phyloP scores from a whole-genome alignment of 2,888 invertebrate genomes.

The Arge pagana region DNA sequence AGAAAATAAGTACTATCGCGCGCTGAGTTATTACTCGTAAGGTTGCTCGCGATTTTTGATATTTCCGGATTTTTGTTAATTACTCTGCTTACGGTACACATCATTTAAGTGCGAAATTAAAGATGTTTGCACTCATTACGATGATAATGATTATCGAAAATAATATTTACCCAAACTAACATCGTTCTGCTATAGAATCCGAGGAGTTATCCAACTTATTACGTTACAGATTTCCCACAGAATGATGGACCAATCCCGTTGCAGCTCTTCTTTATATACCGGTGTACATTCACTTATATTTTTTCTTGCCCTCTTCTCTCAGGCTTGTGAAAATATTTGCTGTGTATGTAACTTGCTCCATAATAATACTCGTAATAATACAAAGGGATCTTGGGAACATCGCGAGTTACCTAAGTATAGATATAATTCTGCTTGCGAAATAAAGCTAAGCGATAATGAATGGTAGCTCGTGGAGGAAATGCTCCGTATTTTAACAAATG shows the following conservation, averaged over 20 bases:
- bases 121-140: no score
- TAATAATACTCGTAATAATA: slow-evolving; percentile 2
- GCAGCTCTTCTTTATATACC: slow-evolving; percentile 41
- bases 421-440: no score
- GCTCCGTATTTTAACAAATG: no score
- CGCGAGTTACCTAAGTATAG: no score
- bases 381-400: no score
- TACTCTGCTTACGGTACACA: no score
- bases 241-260: slow-evolving; percentile 39
- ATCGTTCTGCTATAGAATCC: slow-evolving; percentile 7
- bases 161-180: slow-evolving; percentile 2
- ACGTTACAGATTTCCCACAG: slow-evolving; percentile 27
- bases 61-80: not conserved
- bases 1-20: no score
- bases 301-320: slow-evolving; percentile 34
- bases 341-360: slow-evolving; percentile 31
- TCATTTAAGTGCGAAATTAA: no score
- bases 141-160: not conserved
- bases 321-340: slow-evolving; percentile 29
- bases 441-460: no score
- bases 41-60: no score
- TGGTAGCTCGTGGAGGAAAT: no score
- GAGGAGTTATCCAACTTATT: slow-evolving; percentile 32
- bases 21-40: no score
- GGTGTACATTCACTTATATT: slow-evolving; percentile 48